Percentiles rank a stretch among this genome's conserved stretches.
phyloP scores from a whole-genome alignment of 2,888 invertebrate species.

The Homarus gammarus region DNA sequence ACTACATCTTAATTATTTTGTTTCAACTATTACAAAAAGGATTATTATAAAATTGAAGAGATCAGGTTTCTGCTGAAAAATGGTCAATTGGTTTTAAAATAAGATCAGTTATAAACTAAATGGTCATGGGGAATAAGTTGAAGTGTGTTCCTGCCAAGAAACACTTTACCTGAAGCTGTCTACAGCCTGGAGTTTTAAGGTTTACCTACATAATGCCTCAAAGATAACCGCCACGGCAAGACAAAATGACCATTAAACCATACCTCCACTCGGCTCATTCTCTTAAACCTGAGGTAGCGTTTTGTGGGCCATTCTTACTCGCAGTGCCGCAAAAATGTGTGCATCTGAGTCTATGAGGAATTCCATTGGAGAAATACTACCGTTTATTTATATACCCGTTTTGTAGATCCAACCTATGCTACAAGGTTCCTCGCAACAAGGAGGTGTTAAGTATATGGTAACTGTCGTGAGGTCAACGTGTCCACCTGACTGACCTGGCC shows the following conservation, averaged over 20 bases:
- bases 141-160: background rate
- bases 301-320: slow-evolving; percentile 33
- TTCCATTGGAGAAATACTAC: slow-evolving; percentile 32
- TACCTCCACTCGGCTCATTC: slow-evolving; percentile 31
- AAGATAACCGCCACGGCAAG: slow-evolving; percentile 16
- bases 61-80: slow-evolving; percentile 10
- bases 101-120: slow-evolving; percentile 4
- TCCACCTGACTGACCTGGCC: background rate
- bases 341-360: slow-evolving; percentile 8
- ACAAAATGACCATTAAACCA: slow-evolving; percentile 25
- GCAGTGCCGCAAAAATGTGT: slow-evolving; percentile 22
- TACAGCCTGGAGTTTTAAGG: slow-evolving; percentile 36
- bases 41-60: background rate
- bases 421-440: slow-evolving; percentile 23
- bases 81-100: slow-evolving; percentile 7
- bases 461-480: background rate
- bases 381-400: slow-evolving; percentile 32
- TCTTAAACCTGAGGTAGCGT: slow-evolving; percentile 27
- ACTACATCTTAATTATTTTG: slow-evolving; percentile 11
- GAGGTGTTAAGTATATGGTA: background rate
- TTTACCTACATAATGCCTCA: slow-evolving; percentile 11
- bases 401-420: slow-evolving; percentile 21
- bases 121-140: slow-evolving; percentile 28
- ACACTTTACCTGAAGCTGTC: slow-evolving; percentile 24
- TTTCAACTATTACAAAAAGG: slow-evolving; percentile 1